phyloP scores from a whole-genome alignment of 1,140 invertebrate genomes.

The Proales similis region DNA sequence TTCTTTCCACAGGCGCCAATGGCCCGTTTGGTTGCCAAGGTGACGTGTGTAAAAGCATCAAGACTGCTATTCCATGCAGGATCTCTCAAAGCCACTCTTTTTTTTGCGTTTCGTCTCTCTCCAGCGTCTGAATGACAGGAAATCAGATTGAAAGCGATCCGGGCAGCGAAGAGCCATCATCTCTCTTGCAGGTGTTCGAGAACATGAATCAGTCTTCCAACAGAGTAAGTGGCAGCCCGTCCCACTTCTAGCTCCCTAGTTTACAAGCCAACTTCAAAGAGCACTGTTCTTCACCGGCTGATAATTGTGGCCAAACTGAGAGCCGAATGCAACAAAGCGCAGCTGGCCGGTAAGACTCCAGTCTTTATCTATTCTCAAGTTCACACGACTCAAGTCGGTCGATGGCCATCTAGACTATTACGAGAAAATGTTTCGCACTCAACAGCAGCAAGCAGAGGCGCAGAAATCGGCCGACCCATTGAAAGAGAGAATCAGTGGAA shows the following conservation, averaged over 20 bases:
- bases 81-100: too few relatives aligned
- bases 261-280: not conserved
- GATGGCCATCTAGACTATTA: too few relatives aligned
- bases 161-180: not conserved
- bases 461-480: slow-evolving; percentile 9
- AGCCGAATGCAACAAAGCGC: slow-evolving; percentile 22
- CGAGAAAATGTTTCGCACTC: slow-evolving; percentile 30
- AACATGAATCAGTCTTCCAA: slow-evolving; percentile 19
- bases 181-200: slow-evolving; percentile 20
- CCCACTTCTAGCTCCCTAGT: not conserved
- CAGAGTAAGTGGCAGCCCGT: not conserved
- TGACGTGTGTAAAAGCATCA: too few relatives aligned
- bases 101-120: too few relatives aligned
- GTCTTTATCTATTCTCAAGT: not conserved
- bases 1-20: too few relatives aligned
- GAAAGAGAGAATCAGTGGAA: slow-evolving; percentile 25
- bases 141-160: slow-evolving; percentile 14
- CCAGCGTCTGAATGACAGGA: too few relatives aligned
- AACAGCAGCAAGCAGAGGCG: slow-evolving; percentile 2
- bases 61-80: too few relatives aligned
- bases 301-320: slow-evolving; percentile 28
- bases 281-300: slow-evolving; percentile 22
- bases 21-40: too few relatives aligned
- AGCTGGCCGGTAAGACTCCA: not conserved
- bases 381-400: not conserved